These are phyloP conservation scores for Clarias batrachus DNA, from an alignment of 2,113 vertebrate species.

Conservation along the genomic window DNA sequence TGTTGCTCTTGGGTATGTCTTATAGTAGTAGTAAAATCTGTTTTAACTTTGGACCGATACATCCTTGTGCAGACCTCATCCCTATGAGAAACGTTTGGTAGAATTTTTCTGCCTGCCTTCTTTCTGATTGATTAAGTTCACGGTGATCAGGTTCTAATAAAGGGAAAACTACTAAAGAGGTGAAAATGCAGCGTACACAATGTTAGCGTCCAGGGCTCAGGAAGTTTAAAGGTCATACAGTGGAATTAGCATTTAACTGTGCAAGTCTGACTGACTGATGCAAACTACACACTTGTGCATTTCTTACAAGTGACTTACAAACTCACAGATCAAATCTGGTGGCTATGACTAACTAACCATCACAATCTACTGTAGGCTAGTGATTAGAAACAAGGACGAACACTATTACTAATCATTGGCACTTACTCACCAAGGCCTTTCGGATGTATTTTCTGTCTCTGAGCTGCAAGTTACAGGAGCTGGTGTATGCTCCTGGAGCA, in stretches of 20 bases:
- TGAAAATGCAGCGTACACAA: too few relatives aligned
- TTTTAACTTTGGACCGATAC: background rate
- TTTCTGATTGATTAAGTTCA: too few relatives aligned
- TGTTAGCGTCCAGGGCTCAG: too few relatives aligned
- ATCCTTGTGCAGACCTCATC: too few relatives aligned
- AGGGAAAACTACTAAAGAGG: too few relatives aligned
- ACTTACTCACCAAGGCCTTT: constrained; percentile 2
- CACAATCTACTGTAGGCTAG: background rate
- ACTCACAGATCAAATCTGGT: background rate
- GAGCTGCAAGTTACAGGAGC: background rate
- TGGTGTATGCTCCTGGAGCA: constrained; percentile 51
- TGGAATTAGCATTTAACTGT: background rate
- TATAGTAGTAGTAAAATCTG: background rate
- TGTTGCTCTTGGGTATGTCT: background rate
- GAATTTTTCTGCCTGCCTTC: too few relatives aligned
- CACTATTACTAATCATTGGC: background rate
- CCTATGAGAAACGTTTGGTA: too few relatives aligned
- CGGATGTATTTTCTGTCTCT: background rate
- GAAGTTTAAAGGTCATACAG: too few relatives aligned
- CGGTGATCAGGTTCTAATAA: too few relatives aligned
- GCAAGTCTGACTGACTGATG: background rate
- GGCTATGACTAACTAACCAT: background rate
- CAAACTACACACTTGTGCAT: background rate
- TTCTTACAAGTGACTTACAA: background rate
- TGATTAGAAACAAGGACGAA: background rate